Evolutionary conservation across 2,888 invertebrate genomes (phyloP).

Genomic region (Drepanosiphum platanoidis): DNA sequence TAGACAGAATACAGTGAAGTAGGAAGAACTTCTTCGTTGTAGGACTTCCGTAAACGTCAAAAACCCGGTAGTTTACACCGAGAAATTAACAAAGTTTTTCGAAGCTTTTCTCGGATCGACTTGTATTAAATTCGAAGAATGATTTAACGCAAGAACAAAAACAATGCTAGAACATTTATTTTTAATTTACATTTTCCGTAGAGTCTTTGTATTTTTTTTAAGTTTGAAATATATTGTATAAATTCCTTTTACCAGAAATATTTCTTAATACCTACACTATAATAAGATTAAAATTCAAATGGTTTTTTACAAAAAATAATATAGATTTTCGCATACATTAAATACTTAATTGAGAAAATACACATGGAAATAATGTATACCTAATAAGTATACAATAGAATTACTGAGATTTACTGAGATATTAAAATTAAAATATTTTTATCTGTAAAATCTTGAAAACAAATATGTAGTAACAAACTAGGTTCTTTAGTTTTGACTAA

Average conservation of each 20-base stretch:
- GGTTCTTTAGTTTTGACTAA: neutral
- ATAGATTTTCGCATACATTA: neutral
- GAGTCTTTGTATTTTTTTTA: neutral
- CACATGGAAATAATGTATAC: neutral
- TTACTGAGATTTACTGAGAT: neutral
- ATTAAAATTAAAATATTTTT: neutral
- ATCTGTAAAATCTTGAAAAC: neutral
- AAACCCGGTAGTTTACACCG: neutral
- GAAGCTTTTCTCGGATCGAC: conserved; percentile 15
- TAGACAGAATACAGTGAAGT: neutral
- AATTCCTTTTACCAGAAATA: neutral
- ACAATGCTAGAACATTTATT: conserved; percentile 2
- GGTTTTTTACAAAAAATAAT: neutral
- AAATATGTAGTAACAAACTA: neutral
- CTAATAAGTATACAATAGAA: neutral
- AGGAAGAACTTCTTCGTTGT: neutral
- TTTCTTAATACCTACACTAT: neutral
- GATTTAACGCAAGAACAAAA: neutral
- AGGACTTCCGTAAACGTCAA: conserved; percentile 23
- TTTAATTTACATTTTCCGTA: conserved; percentile 2
- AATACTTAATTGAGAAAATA: neutral
- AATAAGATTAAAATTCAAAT: neutral
- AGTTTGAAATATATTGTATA: neutral
- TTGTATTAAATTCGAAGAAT: conserved; percentile 15
- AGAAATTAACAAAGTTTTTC: conserved; percentile 36